phyloP scores from a whole-genome alignment of 2,113 vertebrate species.

The Pelusios castaneus region DNA sequence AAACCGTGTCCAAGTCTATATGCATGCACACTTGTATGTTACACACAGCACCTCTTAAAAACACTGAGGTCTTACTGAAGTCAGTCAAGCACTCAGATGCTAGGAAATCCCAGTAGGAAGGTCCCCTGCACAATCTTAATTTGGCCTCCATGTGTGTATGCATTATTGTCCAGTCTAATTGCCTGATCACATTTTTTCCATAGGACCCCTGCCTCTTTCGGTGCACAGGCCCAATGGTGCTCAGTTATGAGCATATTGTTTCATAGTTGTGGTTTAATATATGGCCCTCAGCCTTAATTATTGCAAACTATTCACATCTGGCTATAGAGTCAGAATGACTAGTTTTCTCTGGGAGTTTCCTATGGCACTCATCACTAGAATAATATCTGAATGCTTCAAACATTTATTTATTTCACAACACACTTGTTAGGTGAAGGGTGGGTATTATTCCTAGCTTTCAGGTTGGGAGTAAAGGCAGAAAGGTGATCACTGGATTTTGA shows the following conservation, averaged over 20 bases:
- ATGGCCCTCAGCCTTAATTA: not conserved
- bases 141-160: not conserved
- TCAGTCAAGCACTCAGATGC: not conserved
- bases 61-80: accelerated
- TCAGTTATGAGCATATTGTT: not conserved
- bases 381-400: not conserved
- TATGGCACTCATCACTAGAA: not conserved
- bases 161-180: not conserved
- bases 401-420: not conserved
- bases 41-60: accelerated
- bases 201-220: not conserved
- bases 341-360: not conserved
- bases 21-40: not conserved
- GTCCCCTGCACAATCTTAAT: accelerated
- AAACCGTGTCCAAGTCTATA: not conserved
- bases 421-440: not conserved
- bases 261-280: not conserved
- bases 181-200: not conserved
- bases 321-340: not conserved
- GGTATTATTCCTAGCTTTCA: not conserved
- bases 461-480: not conserved
- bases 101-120: accelerated
- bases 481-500: not conserved
- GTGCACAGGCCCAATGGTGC: too few relatives aligned
- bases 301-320: not conserved